Percentiles rank a stretch among this genome's conserved stretches.
Evolutionary conservation across 2,888 invertebrate species (phyloP).

Genomic region (Trichacis sp.): DNA sequence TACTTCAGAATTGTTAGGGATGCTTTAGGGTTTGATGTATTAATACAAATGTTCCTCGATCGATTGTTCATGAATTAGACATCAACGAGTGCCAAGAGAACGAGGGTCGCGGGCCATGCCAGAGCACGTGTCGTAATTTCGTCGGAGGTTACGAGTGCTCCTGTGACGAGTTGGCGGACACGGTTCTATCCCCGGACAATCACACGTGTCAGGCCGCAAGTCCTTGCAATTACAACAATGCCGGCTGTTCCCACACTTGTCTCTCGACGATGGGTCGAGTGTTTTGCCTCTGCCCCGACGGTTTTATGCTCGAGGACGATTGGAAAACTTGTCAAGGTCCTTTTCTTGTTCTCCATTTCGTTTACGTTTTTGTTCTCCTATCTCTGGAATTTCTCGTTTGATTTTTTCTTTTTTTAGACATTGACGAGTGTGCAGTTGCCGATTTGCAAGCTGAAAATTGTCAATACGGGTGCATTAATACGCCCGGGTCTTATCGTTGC

Average conservation of each 20-base stretch:
- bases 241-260: constrained; percentile 75
- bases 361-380: too few relatives aligned
- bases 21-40: too few relatives aligned
- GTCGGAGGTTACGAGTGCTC: constrained; percentile 74
- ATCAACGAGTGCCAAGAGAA: constrained; percentile 74
- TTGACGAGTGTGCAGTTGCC: constrained; percentile 75
- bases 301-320: constrained; percentile 64
- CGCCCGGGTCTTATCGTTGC: constrained; percentile 71
- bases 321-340: constrained; percentile 67
- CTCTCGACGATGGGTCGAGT: constrained; percentile 72
- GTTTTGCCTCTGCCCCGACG: constrained; percentile 66
- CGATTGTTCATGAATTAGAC: too few relatives aligned
- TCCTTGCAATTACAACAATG: constrained; percentile 71
- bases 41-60: too few relatives aligned
- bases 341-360: constrained; percentile 30
- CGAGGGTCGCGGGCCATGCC: too few relatives aligned
- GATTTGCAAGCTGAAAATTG: constrained; percentile 64
- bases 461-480: constrained; percentile 71
- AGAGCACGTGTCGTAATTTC: constrained; percentile 75
- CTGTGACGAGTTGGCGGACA: constrained; percentile 73
- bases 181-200: constrained; percentile 71
- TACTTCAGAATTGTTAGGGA: too few relatives aligned
- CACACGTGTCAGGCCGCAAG: constrained; percentile 73
- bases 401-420: constrained; percentile 72
- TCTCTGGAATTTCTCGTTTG: too few relatives aligned